Percentiles rank a stretch among this genome's conserved stretches.
phyloP scores from a whole-genome alignment of 2,888 invertebrate genomes.

The Aphodius granarius region DNA sequence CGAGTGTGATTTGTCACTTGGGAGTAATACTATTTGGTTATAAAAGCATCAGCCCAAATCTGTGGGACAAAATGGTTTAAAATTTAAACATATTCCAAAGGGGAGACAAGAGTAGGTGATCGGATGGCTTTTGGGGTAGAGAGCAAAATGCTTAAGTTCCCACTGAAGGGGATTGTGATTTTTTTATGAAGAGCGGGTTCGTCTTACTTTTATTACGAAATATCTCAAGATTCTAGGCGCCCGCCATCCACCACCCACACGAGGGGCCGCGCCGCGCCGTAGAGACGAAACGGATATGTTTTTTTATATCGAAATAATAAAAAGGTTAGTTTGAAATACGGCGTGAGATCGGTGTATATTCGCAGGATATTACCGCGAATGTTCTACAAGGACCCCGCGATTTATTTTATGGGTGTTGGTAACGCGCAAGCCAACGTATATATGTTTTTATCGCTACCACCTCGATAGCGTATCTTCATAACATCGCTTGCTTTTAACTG shows the following conservation, averaged over 20 bases:
- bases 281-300: neutral
- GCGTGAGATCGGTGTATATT: conserved; percentile 4
- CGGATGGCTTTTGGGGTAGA: neutral
- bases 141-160: neutral
- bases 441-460: neutral
- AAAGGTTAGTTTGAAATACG: conserved; percentile 8
- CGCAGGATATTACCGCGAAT: conserved; percentile 12
- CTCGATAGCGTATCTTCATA: neutral
- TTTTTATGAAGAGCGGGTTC: neutral
- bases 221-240: neutral
- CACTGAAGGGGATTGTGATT: neutral
- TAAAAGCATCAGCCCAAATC: neutral
- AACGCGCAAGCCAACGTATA: neutral
- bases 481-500: neutral
- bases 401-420: conserved; percentile 3
- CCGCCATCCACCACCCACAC: neutral
- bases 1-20: neutral
- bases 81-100: neutral
- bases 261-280: neutral
- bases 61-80: neutral
- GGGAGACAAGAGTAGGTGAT: neutral
- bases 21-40: neutral
- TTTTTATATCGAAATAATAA: conserved; percentile 7
- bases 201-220: neutral
- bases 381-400: conserved; percentile 5